These are phyloP conservation scores for Acanthornis magna DNA, from an alignment of 2,797 vertebrate species.

Conservation along the genomic window DNA sequence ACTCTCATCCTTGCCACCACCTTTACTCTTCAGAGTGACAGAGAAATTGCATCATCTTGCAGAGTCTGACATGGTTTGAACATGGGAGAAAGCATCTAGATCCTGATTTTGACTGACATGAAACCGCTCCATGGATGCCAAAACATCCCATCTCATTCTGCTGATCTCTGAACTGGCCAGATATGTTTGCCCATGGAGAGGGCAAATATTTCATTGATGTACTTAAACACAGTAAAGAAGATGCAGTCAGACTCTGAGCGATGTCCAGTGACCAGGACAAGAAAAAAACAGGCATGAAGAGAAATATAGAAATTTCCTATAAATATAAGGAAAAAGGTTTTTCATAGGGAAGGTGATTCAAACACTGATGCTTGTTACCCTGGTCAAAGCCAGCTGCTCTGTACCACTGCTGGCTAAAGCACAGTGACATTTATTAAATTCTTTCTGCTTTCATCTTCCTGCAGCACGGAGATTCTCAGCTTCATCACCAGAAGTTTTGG, in stretches of 20 bases:
- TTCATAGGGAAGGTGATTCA: background rate
- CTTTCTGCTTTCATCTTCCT: background rate
- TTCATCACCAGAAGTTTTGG: background rate
- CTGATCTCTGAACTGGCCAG: background rate
- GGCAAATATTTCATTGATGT: background rate
- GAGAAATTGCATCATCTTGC: background rate
- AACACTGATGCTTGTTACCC: background rate
- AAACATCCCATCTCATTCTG: background rate
- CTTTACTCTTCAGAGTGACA: background rate
- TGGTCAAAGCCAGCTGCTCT: background rate
- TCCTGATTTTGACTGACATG: background rate
- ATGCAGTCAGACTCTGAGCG: background rate
- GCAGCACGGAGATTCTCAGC: background rate
- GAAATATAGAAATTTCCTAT: background rate
- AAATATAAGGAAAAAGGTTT: background rate
- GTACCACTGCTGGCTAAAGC: background rate
- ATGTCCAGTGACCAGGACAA: background rate
- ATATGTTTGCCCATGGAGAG: background rate
- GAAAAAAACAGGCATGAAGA: background rate
- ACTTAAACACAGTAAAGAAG: background rate
- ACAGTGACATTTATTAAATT: background rate
- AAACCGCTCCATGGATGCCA: background rate
- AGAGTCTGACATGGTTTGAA: accelerated
- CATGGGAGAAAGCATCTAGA: background rate
- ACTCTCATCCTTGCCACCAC: background rate